Evolutionary conservation across 2,797 vertebrate species (phyloP), one percentile per base, ranked within the genome.

Genomic region (Luscinia megarhynchos): DNA sequence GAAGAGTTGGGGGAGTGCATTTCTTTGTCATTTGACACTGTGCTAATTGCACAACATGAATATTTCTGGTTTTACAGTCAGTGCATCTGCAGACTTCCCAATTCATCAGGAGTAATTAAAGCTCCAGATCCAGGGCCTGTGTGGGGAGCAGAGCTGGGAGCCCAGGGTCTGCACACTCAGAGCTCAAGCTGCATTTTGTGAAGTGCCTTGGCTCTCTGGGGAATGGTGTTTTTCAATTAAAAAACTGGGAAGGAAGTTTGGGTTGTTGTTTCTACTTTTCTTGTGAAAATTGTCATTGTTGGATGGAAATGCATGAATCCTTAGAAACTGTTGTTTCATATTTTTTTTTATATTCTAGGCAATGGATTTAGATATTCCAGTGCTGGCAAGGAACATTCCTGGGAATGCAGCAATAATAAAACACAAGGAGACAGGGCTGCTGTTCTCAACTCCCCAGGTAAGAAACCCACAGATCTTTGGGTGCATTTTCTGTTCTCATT

Each of bases 331-430:
- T 27, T 55, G 8, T 54, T 76, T 57, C 19, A 38, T n/a, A 54
- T 18, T 24, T 53, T 15, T 21, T 12, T 21, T 5, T 27, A 0
- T 29, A 6, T 88, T 57, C 22, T 84, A 99, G 99, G 99, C 99
- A 20, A 99, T 99, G 99, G 98, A 99, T 95, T 97, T 99, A 61
- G 97, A 97, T 4, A 94, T 98, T 2, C 99, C 99, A 0, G 99
- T 99, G 78, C 89, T 99, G 97, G 99, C 98, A n/a, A 98, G 99
- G 91, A 96, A 99, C 96, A 98, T 99, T 85, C 98, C 99, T 2
- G 99, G 99, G 78, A 99, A 99, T 6, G 98, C 98, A 20, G 98
- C 99, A 2, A 90, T 99, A 76, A 97, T 99, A 69, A 91, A 93
- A 12, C 99, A 99, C 10, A 97, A 97, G 81, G 94, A 98, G 50